phyloP scores from a whole-genome alignment of 2,888 invertebrate genomes.

The Agrotis ipsilon region DNA sequence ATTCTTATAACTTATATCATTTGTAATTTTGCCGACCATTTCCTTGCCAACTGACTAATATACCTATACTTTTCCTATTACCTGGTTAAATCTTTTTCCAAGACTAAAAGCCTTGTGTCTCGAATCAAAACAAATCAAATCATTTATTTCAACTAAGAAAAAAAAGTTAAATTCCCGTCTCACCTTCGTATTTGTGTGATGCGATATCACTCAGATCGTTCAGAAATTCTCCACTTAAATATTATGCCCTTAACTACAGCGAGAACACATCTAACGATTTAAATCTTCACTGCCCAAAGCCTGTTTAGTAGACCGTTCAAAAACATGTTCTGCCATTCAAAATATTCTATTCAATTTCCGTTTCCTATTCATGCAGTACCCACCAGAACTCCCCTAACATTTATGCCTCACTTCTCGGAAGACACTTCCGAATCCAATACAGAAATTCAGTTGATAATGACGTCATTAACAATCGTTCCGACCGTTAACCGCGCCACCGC shows the following conservation, averaged over 20 bases:
- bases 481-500: slow-evolving; percentile 16
- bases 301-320: background rate
- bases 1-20: too few relatives aligned
- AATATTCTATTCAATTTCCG: slow-evolving; percentile 29
- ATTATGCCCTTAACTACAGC: background rate
- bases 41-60: too few relatives aligned
- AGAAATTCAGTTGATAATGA: slow-evolving; percentile 42
- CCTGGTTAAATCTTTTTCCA: too few relatives aligned
- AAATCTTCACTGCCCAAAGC: background rate
- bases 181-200: too few relatives aligned
- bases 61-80: too few relatives aligned
- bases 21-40: too few relatives aligned
- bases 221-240: too few relatives aligned
- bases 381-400: slow-evolving; percentile 6
- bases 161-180: too few relatives aligned
- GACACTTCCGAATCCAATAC: slow-evolving; percentile 30
- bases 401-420: slow-evolving; percentile 1
- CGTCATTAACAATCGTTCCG: slow-evolving; percentile 33
- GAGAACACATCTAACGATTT: background rate
- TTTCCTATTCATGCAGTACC: background rate
- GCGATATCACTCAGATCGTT: too few relatives aligned
- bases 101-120: too few relatives aligned
- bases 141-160: too few relatives aligned
- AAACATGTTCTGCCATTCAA: slow-evolving; percentile 7
- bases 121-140: too few relatives aligned